Evolutionary conservation across 1,140 invertebrate genomes (phyloP).

Genomic region (Mizuhopecten yessoensis): DNA sequence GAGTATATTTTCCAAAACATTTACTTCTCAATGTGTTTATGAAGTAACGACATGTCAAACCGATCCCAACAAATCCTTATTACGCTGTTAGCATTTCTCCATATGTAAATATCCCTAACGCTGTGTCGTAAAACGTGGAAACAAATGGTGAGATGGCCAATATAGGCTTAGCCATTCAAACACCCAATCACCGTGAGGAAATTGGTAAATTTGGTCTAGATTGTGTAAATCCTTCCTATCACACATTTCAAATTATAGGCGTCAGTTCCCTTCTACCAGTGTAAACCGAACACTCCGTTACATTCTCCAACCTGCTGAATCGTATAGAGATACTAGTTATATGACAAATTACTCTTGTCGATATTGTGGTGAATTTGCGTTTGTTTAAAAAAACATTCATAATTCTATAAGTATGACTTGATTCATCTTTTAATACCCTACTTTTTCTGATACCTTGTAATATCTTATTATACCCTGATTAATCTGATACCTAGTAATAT

Average conservation of each 20-base stretch:
- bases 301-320: neutral
- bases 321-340: neutral
- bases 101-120: constrained; percentile 15
- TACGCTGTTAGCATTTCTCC: neutral
- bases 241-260: neutral
- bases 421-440: too few species aligned
- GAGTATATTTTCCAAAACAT: neutral
- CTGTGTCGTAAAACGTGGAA: neutral
- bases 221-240: neutral
- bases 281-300: neutral
- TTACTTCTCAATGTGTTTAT: neutral
- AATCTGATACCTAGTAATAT: too few species aligned
- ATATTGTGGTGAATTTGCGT: neutral
- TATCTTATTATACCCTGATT: too few species aligned
- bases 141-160: neutral
- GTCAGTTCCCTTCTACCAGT: neutral
- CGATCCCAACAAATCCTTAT: neutral
- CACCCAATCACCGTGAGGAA: neutral
- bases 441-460: too few species aligned
- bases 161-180: neutral
- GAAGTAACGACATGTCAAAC: neutral
- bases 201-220: constrained; percentile 10
- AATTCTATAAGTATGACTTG: too few species aligned
- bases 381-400: neutral
- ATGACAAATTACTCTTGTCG: neutral